Percentiles rank a stretch among this genome's conserved stretches.
Conservation (phyloP, 2,888 invertebrate genomes). For the Pardosa pseudoannulata region DNA sequence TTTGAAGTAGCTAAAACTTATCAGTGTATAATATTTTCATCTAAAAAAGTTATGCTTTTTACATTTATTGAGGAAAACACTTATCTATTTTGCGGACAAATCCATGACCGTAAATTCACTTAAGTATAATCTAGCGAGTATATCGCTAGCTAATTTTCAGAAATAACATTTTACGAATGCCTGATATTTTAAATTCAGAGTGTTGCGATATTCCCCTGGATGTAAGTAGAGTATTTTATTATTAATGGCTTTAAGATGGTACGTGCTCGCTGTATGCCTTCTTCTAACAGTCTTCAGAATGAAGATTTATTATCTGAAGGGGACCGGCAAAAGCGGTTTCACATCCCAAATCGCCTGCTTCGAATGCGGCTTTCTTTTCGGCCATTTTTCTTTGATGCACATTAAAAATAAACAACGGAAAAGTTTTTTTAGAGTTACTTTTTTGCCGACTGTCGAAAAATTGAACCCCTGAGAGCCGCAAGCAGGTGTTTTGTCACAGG, state of each 20-base stretch:
- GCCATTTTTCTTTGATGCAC: conserved; percentile 47
- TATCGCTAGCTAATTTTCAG: no score
- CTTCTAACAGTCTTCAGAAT: conserved; percentile 32
- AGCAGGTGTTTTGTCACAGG: conserved; percentile 48
- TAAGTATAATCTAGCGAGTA: no score
- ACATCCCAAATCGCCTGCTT: not conserved
- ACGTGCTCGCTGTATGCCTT: conserved; percentile 46
- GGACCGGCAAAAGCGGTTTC: not conserved
- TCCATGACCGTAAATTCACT: no score
- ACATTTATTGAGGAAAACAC: no score
- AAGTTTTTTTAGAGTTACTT: conserved; percentile 22
- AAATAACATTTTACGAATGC: no score
- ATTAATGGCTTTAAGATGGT: conserved; percentile 48
- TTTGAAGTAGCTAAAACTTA: no score
- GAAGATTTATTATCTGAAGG: conserved; percentile 55
- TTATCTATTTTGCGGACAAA: no score
- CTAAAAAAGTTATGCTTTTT: no score
- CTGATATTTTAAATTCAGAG: no score
- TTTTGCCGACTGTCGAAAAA: conserved; percentile 21
- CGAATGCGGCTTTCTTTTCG: conserved; percentile 1
- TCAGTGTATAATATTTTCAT: no score
- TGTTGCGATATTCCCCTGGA: no score
- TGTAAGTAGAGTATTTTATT: conserved; percentile 17
- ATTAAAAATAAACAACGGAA: conserved; percentile 64
- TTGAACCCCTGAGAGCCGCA: conserved; percentile 26